Evolutionary conservation across 1,140 invertebrate genomes (phyloP).

Genomic region (Campoletis sonorensis): DNA sequence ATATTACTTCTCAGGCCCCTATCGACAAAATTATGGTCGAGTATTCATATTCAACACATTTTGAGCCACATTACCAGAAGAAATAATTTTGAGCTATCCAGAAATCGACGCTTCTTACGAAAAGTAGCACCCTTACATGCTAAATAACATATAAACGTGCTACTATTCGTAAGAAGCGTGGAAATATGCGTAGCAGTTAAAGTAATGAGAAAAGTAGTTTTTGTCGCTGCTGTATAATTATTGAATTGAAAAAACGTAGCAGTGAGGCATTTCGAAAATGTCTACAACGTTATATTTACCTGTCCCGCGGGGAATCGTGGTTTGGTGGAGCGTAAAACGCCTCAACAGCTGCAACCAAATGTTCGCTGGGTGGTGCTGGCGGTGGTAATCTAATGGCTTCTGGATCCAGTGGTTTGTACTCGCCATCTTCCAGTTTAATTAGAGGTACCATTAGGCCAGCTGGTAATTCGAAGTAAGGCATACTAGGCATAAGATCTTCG

Average conservation of each 20-base stretch:
- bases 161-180: too few relatives aligned
- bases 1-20: not conserved
- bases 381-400: slow-evolving; percentile 93
- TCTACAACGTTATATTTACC: slow-evolving; percentile 77
- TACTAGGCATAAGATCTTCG: slow-evolving; percentile 90
- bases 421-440: slow-evolving; percentile 93
- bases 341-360: slow-evolving; percentile 93
- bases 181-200: not conserved
- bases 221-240: too few relatives aligned
- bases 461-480: slow-evolving; percentile 97
- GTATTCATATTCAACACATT: not conserved
- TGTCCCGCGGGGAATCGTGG: slow-evolving; percentile 95
- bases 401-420: slow-evolving; percentile 93
- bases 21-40: not conserved
- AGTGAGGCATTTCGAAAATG: too few relatives aligned
- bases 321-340: slow-evolving; percentile 96
- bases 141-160: too few relatives aligned
- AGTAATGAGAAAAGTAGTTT: too few relatives aligned
- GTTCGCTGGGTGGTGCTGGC: slow-evolving; percentile 94
- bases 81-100: slow-evolving; percentile 15
- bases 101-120: too few relatives aligned
- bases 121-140: too few relatives aligned
- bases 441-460: slow-evolving; percentile 96
- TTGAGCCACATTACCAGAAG: not conserved
- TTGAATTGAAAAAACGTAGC: too few relatives aligned